phyloP scores from a whole-genome alignment of 2,888 invertebrate genomes.

The Phalangium opilio region DNA sequence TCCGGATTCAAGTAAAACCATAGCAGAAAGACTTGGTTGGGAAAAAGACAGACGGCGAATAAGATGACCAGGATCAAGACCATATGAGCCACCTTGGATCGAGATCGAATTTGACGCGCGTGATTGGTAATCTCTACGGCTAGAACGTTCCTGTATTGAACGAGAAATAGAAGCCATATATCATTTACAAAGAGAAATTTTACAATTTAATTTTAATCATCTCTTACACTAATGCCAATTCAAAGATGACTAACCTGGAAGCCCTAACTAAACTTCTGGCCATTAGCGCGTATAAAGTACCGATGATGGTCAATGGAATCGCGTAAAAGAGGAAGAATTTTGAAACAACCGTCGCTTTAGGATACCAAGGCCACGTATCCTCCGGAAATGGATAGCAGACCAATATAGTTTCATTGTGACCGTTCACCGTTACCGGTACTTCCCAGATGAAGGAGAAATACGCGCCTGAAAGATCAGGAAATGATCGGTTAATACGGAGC shows the following conservation, averaged over 20 bases:
- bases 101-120: constrained; percentile 28
- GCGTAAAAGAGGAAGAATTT: constrained; percentile 71
- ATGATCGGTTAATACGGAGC: no score
- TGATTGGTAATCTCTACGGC: constrained; percentile 41
- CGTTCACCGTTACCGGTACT: constrained; percentile 36
- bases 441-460: constrained; percentile 20
- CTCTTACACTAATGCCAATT: no score
- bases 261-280: constrained; percentile 66
- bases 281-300: constrained; percentile 74
- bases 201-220: no score
- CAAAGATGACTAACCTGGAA: constrained; percentile 62
- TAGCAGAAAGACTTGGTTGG: constrained; percentile 55
- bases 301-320: constrained; percentile 67
- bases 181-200: no score
- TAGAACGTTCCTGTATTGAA: constrained; percentile 45
- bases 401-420: constrained; percentile 38
- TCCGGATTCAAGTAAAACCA: constrained; percentile 55
- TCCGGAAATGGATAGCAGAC: constrained; percentile 62
- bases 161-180: no score
- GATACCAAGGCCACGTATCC: constrained; percentile 47
- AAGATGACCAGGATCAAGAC: constrained; percentile 75
- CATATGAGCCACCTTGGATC: constrained; percentile 53
- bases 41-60: constrained; percentile 68
- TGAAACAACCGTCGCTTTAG: constrained; percentile 46
- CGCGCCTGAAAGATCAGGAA: constrained; percentile 17